phyloP scores from a whole-genome alignment of 2,888 invertebrate genomes.

The Aphodius granarius region DNA sequence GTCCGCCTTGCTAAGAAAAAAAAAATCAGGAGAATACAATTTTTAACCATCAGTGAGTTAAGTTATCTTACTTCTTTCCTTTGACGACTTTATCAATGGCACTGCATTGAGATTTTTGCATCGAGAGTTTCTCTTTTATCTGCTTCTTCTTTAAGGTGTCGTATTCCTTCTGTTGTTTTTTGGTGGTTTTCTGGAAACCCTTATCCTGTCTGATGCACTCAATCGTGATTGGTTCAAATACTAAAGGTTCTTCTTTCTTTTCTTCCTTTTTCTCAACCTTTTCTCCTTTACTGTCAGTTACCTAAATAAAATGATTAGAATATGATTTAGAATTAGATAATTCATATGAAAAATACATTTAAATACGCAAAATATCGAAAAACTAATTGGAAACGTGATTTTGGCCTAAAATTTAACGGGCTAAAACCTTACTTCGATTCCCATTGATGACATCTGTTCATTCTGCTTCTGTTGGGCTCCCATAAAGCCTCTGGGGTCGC shows the following conservation, averaged over 20 bases:
- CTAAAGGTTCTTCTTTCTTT: slow-evolving; percentile 75
- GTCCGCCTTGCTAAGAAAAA: slow-evolving; percentile 79
- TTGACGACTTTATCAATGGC: slow-evolving; percentile 93
- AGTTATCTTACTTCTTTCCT: slow-evolving; percentile 76
- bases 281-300: slow-evolving; percentile 55
- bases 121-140: slow-evolving; percentile 84
- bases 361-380: too few species aligned
- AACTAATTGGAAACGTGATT: too few species aligned
- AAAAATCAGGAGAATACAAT: slow-evolving; percentile 7
- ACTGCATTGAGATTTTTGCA: slow-evolving; percentile 90
- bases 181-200: slow-evolving; percentile 86
- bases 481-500: slow-evolving; percentile 91
- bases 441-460: slow-evolving; percentile 94
- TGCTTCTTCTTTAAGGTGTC: slow-evolving; percentile 91
- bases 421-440: slow-evolving; percentile 74
- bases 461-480: slow-evolving; percentile 84
- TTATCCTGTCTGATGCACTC: slow-evolving; percentile 88
- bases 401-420: neutral
- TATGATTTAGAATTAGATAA: neutral
- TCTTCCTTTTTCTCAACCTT: slow-evolving; percentile 67
- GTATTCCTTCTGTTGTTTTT: slow-evolving; percentile 95
- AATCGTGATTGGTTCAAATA: slow-evolving; percentile 86
- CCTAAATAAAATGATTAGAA: slow-evolving; percentile 30
- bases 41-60: slow-evolving; percentile 14
- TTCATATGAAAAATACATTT: too few species aligned